Evolutionary conservation across 2,113 vertebrate genomes (phyloP).

Genomic region (Emydocephalus ijimae): DNA sequence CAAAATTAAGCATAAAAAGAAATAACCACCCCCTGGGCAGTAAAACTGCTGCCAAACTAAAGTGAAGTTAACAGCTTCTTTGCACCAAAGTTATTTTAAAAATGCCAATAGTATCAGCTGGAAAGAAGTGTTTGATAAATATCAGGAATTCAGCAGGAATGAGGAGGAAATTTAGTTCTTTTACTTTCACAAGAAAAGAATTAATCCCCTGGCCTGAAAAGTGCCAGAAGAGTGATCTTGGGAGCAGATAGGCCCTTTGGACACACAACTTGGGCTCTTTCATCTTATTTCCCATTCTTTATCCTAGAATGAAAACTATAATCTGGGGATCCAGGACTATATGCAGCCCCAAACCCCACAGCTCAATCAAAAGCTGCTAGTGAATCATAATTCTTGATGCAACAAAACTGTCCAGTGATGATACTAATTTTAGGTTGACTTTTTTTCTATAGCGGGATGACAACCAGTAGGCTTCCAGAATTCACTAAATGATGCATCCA

Average conservation of each 20-base stretch:
- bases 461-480: background rate
- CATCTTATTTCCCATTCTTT: background rate
- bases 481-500: background rate
- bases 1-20: background rate
- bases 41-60: background rate
- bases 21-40: background rate
- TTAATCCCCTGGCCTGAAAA: background rate
- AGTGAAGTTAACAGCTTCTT: background rate
- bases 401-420: background rate
- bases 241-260: background rate
- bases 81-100: background rate
- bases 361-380: background rate
- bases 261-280: background rate
- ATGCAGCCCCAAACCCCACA: background rate
- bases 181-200: background rate
- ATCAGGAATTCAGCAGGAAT: background rate
- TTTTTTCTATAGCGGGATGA: background rate
- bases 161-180: background rate
- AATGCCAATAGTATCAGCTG: background rate
- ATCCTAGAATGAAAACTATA: background rate
- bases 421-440: background rate
- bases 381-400: background rate
- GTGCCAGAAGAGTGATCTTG: background rate
- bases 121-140: background rate
- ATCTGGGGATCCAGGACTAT: background rate